Percentiles rank a stretch among this genome's conserved stretches.
Conservation (phyloP, 2,888 invertebrate species). For the Sinodicranocentrus sp. region DNA sequence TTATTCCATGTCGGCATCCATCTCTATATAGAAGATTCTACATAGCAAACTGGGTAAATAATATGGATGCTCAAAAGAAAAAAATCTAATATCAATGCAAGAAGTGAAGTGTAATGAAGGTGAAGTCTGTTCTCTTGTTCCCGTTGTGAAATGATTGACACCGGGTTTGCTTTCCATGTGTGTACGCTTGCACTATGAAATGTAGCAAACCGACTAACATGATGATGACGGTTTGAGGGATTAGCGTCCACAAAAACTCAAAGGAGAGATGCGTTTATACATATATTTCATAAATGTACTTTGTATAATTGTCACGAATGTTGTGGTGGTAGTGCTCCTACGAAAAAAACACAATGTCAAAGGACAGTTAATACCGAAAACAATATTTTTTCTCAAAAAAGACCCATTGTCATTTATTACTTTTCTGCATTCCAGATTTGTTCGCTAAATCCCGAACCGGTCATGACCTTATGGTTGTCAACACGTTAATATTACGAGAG, state of each 20-base stretch:
- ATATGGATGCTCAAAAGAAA: slow-evolving; percentile 16
- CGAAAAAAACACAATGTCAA: slow-evolving; percentile 29
- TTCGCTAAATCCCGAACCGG: neutral
- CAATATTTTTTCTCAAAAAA: too few species aligned
- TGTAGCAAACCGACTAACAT: neutral
- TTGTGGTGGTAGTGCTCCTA: slow-evolving; percentile 25
- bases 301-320: slow-evolving; percentile 31
- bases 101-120: slow-evolving; percentile 67
- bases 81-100: slow-evolving; percentile 53
- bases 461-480: slow-evolving; percentile 41
- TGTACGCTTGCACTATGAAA: neutral
- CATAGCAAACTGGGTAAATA: neutral
- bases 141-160: slow-evolving; percentile 63
- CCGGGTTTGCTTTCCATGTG: slow-evolving; percentile 19
- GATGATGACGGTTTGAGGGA: slow-evolving; percentile 64
- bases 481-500: slow-evolving; percentile 34
- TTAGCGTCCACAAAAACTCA: slow-evolving; percentile 63
- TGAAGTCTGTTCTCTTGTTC: slow-evolving; percentile 56
- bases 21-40: neutral
- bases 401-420: too few species aligned
- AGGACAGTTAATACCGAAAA: neutral
- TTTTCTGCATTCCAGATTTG: too few species aligned
- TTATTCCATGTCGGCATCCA: slow-evolving; percentile 16
- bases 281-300: neutral
- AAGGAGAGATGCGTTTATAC: slow-evolving; percentile 50